A percentile compares a stretch with the other conserved stretches of the same genome.
Conservation (phyloP, 2,797 vertebrate genomes). For the Sebastes glaucus region DNA sequence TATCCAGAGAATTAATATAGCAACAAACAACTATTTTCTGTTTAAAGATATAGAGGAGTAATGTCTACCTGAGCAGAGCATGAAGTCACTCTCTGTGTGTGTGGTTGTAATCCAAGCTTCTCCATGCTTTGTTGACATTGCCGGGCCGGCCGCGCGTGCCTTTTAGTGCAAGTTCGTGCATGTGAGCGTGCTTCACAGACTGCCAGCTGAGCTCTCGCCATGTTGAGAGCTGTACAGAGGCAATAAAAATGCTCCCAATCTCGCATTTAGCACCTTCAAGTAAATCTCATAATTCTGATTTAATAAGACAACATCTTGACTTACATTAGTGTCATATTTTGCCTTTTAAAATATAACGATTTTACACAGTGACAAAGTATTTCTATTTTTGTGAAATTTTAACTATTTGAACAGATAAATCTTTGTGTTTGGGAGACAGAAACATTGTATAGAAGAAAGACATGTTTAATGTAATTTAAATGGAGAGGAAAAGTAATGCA, state of each 20-base stretch:
- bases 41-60: too few species aligned
- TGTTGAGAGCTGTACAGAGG: too few species aligned
- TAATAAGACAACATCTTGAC: neutral
- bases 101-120: too few species aligned
- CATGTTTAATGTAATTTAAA: neutral
- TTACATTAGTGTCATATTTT: neutral
- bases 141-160: accelerated
- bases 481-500: neutral
- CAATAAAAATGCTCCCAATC: too few species aligned
- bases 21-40: too few species aligned
- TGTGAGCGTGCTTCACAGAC: too few species aligned
- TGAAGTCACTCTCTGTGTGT: too few species aligned
- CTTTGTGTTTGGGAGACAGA: neutral
- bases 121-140: too few species aligned
- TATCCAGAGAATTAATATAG: too few species aligned
- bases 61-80: too few species aligned
- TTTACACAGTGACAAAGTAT: neutral
- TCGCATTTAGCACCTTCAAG: neutral
- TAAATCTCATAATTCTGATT: neutral
- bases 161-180: too few species aligned
- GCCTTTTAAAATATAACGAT: neutral
- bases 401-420: neutral
- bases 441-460: neutral
- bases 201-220: too few species aligned
- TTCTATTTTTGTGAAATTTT: neutral